Percentiles rank a stretch among this genome's conserved stretches.
Evolutionary conservation across 2,113 vertebrate genomes (phyloP).

Genomic region (Formicarius rufipectus): DNA sequence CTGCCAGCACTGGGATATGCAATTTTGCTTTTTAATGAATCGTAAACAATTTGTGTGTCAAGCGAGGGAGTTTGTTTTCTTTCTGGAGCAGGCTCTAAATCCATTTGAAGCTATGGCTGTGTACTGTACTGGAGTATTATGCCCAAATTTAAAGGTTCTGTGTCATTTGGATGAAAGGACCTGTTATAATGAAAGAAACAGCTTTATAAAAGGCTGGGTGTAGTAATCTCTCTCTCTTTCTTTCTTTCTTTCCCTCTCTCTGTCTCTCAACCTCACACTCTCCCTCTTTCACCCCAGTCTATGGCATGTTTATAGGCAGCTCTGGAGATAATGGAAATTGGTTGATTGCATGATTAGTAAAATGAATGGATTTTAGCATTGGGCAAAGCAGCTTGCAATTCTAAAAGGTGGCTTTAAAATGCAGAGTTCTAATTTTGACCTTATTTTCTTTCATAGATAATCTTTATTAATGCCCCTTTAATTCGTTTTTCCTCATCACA

Average conservation of each 20-base stretch:
- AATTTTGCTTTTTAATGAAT: conserved; percentile 87
- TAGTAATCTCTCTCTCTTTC: conserved; percentile 64
- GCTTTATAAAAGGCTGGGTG: conserved; percentile 72
- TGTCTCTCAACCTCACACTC: conserved; percentile 62
- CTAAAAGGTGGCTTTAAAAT: conserved; percentile 58
- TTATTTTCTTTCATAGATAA: conserved; percentile 63
- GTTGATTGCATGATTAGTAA: conserved; percentile 60
- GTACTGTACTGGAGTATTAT: conserved; percentile 65
- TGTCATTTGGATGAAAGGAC: conserved; percentile 74
- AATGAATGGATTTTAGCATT: conserved; percentile 63
- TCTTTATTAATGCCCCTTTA: conserved; percentile 61
- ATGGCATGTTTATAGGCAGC: conserved; percentile 67
- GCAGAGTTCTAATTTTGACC: conserved; percentile 49
- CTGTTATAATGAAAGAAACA: conserved; percentile 78
- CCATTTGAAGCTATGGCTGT: conserved; percentile 55
- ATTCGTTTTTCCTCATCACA: conserved; percentile 17
- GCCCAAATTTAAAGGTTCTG: conserved; percentile 71
- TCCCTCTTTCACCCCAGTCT: conserved; percentile 66
- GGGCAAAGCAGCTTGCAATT: conserved; percentile 51
- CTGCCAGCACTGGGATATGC: conserved; percentile 79
- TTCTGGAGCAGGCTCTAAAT: conserved; percentile 68
- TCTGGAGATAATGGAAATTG: conserved; percentile 65
- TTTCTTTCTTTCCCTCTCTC: conserved; percentile 3
- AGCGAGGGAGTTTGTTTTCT: conserved; percentile 81
- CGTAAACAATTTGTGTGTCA: conserved; percentile 85